These are phyloP conservation scores for Poecilia gillii DNA, from an alignment of 2,797 vertebrate species.

Conservation along the genomic window DNA sequence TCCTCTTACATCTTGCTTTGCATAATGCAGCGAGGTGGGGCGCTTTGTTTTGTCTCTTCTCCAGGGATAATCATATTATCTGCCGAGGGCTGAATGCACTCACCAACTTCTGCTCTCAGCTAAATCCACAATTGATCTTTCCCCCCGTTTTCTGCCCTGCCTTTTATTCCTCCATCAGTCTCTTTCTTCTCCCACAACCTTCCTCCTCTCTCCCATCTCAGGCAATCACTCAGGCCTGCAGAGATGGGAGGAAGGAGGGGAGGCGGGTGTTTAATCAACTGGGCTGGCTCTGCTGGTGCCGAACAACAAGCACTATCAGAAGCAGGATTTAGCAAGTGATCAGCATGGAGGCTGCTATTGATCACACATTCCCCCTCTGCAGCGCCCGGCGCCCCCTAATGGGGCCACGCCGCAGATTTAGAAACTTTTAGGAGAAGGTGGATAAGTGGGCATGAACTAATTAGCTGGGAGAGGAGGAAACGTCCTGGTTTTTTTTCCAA, in stretches of 20 bases:
- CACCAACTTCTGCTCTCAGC: conserved; percentile 73
- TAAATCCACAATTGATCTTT: conserved; percentile 82
- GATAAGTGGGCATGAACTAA: conserved; percentile 69
- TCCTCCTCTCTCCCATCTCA: conserved; percentile 49
- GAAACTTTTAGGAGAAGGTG: conserved; percentile 71
- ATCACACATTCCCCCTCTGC: conserved; percentile 60
- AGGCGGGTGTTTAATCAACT: conserved; percentile 74
- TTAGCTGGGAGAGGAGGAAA: conserved; percentile 67
- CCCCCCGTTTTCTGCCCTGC: conserved; percentile 52
- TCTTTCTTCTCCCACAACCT: conserved; percentile 33
- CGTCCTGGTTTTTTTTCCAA: conserved; percentile 57
- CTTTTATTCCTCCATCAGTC: conserved; percentile 60
- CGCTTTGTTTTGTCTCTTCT: conserved; percentile 61
- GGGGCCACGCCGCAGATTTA: conserved; percentile 72
- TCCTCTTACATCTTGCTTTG: conserved; percentile 67
- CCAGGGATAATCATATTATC: conserved; percentile 80
- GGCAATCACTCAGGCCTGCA: conserved; percentile 67
- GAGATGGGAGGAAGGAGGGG: conserved; percentile 59
- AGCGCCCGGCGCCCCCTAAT: conserved; percentile 62
- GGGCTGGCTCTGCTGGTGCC: conserved; percentile 67
- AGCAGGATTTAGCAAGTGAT: conserved; percentile 72
- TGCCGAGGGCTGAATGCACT: conserved; percentile 67
- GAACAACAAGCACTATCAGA: conserved; percentile 73
- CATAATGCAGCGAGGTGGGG: conserved; percentile 57
- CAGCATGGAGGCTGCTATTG: conserved; percentile 72